phyloP scores from a whole-genome alignment of 2,113 vertebrate genomes.

The Callorhinus ursinus region DNA sequence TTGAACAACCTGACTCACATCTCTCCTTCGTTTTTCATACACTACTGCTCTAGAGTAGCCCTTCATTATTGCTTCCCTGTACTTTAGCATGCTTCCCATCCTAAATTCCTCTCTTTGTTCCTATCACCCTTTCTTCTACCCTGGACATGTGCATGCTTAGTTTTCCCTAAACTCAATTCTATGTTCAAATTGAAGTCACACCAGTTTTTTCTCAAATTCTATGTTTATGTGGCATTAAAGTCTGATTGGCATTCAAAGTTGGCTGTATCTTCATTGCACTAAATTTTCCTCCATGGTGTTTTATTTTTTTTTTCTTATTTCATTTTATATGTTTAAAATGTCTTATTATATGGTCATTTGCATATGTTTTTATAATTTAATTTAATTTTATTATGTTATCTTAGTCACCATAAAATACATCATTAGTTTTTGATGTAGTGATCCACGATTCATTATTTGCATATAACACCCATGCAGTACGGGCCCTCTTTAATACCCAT shows the following conservation, averaged over 20 bases:
- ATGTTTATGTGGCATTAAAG: not conserved
- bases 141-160: not conserved
- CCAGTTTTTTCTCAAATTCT: not conserved
- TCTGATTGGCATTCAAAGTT: not conserved
- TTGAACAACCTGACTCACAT: not conserved
- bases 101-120: not conserved
- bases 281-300: not conserved
- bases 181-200: not conserved
- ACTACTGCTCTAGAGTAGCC: not conserved
- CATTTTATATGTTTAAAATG: too few species aligned
- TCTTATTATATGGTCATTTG: too few species aligned
- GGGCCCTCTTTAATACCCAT: too few species aligned
- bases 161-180: not conserved
- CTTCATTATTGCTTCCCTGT: not conserved
- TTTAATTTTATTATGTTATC: too few species aligned
- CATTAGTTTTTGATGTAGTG: too few species aligned
- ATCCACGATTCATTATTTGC: too few species aligned
- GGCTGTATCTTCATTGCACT: not conserved
- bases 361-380: too few species aligned
- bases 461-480: too few species aligned
- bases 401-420: too few species aligned
- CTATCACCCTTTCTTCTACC: not conserved
- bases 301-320: not conserved
- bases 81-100: not conserved
- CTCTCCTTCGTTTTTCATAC: not conserved